These are phyloP conservation scores for Sceliomorpha sp. DNA, from an alignment of 2,888 invertebrate genomes.

Conservation along the genomic window DNA sequence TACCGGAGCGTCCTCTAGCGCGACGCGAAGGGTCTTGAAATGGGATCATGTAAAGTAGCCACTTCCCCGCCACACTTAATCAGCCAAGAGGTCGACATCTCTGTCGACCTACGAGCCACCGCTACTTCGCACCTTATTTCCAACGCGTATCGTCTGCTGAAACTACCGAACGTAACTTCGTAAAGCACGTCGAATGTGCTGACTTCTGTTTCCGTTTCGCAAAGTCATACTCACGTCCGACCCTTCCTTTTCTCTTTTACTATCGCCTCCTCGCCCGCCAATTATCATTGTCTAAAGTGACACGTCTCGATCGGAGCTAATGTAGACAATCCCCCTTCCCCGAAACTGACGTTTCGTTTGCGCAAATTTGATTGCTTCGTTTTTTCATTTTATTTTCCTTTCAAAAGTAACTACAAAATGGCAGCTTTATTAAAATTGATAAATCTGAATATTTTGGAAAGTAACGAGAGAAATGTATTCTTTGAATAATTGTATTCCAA, in stretches of 20 bases:
- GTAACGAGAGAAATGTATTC: no score
- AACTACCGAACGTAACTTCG: constrained; percentile 10
- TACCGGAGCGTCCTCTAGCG: constrained; percentile 43
- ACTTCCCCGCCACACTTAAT: constrained; percentile 44
- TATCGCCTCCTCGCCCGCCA: neutral
- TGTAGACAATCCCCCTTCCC: no score
- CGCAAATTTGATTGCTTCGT: no score
- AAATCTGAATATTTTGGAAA: no score
- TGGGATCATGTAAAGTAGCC: constrained; percentile 52
- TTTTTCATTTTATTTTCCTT: no score
- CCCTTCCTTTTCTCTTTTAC: neutral
- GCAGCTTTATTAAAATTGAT: no score
- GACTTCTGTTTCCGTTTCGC: constrained; percentile 9
- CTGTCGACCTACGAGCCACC: no score
- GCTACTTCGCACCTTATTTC: constrained; percentile 25
- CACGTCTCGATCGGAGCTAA: no score
- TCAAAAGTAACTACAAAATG: no score
- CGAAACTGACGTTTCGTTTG: no score
- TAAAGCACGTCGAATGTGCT: constrained; percentile 19
- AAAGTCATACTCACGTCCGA: neutral
- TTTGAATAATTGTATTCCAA: no score
- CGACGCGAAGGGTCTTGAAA: constrained; percentile 42
- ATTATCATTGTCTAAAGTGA: no score
- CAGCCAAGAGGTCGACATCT: constrained; percentile 35
- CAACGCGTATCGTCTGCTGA: constrained; percentile 20